Base-by-base conservation (phyloP, 53 echinoderm and acorn worm genomes). In the Temnopleurus reevesii region DNA sequence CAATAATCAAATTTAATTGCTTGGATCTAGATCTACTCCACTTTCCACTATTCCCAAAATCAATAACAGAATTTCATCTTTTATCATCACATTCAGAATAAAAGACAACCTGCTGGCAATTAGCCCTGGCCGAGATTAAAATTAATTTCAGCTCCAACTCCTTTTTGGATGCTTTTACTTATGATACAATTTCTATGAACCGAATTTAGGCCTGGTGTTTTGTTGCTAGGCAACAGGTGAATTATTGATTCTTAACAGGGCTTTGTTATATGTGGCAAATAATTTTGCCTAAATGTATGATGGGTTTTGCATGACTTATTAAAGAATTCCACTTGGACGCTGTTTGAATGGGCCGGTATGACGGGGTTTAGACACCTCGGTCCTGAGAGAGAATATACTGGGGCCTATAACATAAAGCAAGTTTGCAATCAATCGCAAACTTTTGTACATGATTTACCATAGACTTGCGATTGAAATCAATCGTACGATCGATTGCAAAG, bases 1-100 rank as follows among this genome's bases (percentile, higher is more conserved):
- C 77, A 79, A 79, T 46, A 79, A 79, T 79, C 26, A 49, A 79
- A 79, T 79, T 79, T 79, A 79, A 79, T 79, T 79, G 79, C 79
- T 28, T 46, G 26, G 71, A 21, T 41, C 71, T 71, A 38, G 26
- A 41, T 63, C 36, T 27, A 17, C 7, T 41, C 41, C 41, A 36
- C 71, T 71, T n/a, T 71, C 21, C 8, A 4, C 71, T n/a, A 41
- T n/a, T 41, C 71, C 71, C 19, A 8, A 71, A 71, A 41, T 71
- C 71, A 71, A 71, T 71, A 71, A 41, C 43, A 71, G 23, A 43
- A 71, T 71, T 71, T 43, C 71, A 71, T 19, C 71, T 71, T 71
- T 71, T 43, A 41, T 71, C 17, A 71, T 41, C 2, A 41, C 36
- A 12, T 41, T 71, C 41, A 8, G 23, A 41, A 71, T 36, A 71